These are phyloP conservation scores for Atrina japonica DNA, from an alignment of 2,888 invertebrate genomes.

Conservation along the genomic window DNA sequence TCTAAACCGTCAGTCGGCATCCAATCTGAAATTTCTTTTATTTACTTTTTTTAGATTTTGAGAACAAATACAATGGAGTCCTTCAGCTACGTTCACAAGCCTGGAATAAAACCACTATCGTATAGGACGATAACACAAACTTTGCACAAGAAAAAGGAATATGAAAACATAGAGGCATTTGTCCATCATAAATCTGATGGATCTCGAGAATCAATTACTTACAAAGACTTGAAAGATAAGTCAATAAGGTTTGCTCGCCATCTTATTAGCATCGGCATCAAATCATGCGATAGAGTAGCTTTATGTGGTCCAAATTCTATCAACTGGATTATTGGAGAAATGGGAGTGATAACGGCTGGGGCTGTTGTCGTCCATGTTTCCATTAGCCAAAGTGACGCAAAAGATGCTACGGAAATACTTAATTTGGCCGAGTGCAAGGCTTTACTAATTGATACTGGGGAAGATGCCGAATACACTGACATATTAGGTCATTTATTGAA, in stretches of 20 bases:
- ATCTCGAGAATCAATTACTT: conserved; percentile 14
- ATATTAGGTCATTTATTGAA: conserved; percentile 8
- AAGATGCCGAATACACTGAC: conserved; percentile 3
- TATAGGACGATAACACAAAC: conserved; percentile 9
- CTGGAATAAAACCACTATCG: neutral
- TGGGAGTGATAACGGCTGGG: conserved; percentile 27
- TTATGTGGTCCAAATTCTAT: conserved; percentile 34
- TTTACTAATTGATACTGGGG: conserved; percentile 19
- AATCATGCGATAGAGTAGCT: conserved; percentile 22
- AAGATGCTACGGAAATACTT: conserved; percentile 14
- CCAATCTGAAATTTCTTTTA: no score
- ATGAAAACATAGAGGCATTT: conserved; percentile 10
- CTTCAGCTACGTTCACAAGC: conserved; percentile 11
- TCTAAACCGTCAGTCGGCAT: no score
- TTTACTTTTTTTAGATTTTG: no score
- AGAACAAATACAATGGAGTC: no score
- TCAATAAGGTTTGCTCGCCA: conserved; percentile 4
- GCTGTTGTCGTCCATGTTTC: conserved; percentile 21
- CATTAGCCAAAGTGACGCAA: conserved; percentile 13
- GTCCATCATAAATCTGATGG: conserved; percentile 18
- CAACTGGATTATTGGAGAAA: conserved; percentile 28
- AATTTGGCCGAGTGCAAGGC: conserved; percentile 12
- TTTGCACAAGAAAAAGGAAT: neutral
- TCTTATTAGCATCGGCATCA: conserved; percentile 19
- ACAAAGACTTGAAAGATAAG: neutral